These are phyloP conservation scores for Prenolepis imparis DNA, from an alignment of 2,888 invertebrate species.

Conservation along the genomic window DNA sequence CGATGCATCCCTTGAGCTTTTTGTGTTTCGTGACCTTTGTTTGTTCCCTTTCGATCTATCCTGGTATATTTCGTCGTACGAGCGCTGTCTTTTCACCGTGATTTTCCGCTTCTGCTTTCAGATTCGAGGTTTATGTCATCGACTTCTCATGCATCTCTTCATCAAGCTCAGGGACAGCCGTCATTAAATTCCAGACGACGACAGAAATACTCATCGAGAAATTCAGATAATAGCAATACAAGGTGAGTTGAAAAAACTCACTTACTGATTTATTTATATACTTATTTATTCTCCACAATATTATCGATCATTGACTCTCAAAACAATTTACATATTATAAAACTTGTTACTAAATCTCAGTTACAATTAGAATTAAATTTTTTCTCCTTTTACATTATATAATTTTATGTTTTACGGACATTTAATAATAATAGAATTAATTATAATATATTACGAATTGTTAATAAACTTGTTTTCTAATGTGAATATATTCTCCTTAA, in stretches of 20 bases:
- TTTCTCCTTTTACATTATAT: neutral
- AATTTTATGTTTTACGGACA: neutral
- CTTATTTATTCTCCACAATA: neutral
- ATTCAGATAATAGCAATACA: neutral
- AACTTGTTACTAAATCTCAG: neutral
- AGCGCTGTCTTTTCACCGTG: conserved; percentile 17
- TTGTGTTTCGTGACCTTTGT: neutral
- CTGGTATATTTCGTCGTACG: neutral
- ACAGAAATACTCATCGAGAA: conserved; percentile 9
- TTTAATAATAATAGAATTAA: conserved; percentile 2
- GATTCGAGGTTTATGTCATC: conserved; percentile 41
- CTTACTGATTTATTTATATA: neutral
- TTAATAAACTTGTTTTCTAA: neutral
- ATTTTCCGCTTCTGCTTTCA: conserved; percentile 64
- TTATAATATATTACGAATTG: neutral
- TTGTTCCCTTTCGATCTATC: neutral
- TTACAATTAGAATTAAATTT: neutral
- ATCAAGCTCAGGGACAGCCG: neutral
- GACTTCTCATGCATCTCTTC: neutral
- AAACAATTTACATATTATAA: neutral
- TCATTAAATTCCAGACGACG: neutral
- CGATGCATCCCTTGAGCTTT: neutral
- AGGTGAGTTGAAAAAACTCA: conserved; percentile 9
- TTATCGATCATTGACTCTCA: neutral
- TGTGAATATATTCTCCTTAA: neutral